Evolutionary conservation across 2,888 invertebrate species (phyloP), one percentile per base, ranked within the genome.

Genomic region (Auanema freiburgensis): DNA sequence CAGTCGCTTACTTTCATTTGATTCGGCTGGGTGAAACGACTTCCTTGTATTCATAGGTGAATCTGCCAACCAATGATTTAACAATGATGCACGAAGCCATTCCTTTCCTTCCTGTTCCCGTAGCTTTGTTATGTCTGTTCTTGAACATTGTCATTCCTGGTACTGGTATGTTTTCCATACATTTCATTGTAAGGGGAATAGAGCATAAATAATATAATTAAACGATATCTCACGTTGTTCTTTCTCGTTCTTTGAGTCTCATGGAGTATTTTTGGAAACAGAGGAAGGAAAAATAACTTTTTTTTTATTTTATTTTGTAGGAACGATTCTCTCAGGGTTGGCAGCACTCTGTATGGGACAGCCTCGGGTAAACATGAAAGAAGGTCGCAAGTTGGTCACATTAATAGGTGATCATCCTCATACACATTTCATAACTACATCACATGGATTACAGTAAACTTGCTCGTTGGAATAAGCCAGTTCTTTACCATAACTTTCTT

Each of bases 401-500:
- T 89, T 94, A 76, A 88, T 93, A 71, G 76, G 62, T 62, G 6
- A 24, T 21, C 46, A 46, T 46, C 21, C 46, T 18, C 16, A 46
- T 5, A 5, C 4, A 33, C 33, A 33, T 33, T 8, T 5, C 8
- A 5, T 33, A 33, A 33, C 33, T 33, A 33, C 8, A 33, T 8
- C 33, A 33, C 8, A 33, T 33, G 33, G 14, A 12, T 52, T 61
- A 40, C 24, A 62, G 63, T 63, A 12, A 63, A 63, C 21, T 18
- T 63, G 5, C 53, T 92, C 74, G 92, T 95, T 63, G 94, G 93
- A 0, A 87, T 90, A 61, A 90, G 92, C 18, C 96, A 96, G 86
- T 87, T 92, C 79, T 93, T 94, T 86, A 94, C 94, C 24, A 91
- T 95, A 58, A 88, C 94, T 59, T 95, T 96, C 87, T 91, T 95